A percentile compares a stretch with the other conserved stretches of the same genome.
These are phyloP conservation scores for Pantherophis vulpinus DNA, from an alignment of 2,797 vertebrate species.

Conservation along the genomic window DNA sequence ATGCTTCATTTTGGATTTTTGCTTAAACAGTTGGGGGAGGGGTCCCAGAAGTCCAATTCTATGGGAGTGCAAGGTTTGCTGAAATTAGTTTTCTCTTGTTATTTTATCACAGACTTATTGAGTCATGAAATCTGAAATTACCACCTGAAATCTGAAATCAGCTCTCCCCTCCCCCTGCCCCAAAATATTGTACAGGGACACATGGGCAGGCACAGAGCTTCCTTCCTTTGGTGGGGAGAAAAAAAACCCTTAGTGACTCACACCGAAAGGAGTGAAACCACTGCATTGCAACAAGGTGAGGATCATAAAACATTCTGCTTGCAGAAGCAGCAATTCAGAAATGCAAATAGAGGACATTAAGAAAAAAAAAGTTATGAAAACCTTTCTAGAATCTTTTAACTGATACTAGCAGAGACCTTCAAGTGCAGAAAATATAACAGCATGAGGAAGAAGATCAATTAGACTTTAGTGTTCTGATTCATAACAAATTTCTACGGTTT, in stretches of 20 bases:
- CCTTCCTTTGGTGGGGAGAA: neutral
- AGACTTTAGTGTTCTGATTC: neutral
- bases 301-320: neutral
- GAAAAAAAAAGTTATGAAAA: neutral
- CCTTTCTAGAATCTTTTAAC: neutral
- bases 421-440: neutral
- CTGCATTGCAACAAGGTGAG: neutral
- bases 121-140: neutral
- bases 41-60: neutral
- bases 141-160: neutral
- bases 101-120: no score
- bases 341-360: neutral
- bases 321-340: neutral
- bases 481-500: neutral
- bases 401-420: neutral
- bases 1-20: neutral
- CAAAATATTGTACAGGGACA: neutral
- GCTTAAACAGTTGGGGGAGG: neutral
- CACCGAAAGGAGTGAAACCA: neutral
- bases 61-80: neutral
- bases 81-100: neutral
- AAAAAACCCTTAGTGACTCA: neutral
- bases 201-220: neutral
- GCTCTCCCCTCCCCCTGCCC: rapidly evolving
- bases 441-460: neutral